phyloP scores from a whole-genome alignment of 2,797 vertebrate species.

The Enteromius radiatus region DNA sequence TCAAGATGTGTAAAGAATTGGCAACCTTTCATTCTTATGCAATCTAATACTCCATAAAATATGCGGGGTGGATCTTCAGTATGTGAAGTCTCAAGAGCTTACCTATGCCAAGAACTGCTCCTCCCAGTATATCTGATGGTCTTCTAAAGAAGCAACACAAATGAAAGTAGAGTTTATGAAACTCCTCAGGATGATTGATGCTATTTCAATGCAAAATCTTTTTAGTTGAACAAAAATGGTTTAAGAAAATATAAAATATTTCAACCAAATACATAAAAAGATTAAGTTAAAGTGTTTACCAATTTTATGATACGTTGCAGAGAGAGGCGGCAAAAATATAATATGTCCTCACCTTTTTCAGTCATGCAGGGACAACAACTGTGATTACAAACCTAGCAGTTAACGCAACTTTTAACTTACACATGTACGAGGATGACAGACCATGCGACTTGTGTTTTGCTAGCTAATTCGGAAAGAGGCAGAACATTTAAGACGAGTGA shows the following conservation, averaged over 20 bases:
- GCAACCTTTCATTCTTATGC: neutral
- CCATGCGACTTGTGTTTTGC: too few relatives aligned
- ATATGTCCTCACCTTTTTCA: conserved; percentile 22
- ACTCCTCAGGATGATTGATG: conserved; percentile 11
- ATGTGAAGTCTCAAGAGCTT: neutral
- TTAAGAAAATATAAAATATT: conserved; percentile 12
- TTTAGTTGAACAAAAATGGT: conserved; percentile 13
- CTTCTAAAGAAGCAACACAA: conserved; percentile 25
- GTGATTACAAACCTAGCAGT: conserved; percentile 13
- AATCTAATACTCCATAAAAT: neutral
- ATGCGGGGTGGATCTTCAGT: neutral
- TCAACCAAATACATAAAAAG: neutral
- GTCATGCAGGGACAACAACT: conserved; percentile 6
- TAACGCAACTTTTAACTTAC: neutral
- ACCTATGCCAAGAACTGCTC: too few relatives aligned
- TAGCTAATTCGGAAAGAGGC: neutral
- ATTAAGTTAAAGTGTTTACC: too few relatives aligned
- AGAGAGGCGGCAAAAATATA: neutral
- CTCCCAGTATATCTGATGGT: too few relatives aligned
- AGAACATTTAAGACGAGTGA: neutral
- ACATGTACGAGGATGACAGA: too few relatives aligned
- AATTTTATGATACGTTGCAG: conserved; percentile 7
- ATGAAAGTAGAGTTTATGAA: conserved; percentile 26
- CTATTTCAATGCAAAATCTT: conserved; percentile 26
- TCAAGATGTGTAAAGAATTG: conserved; percentile 2